Conservation (phyloP, 2,888 invertebrate genomes). For the Alloscopus bannaensis region DNA sequence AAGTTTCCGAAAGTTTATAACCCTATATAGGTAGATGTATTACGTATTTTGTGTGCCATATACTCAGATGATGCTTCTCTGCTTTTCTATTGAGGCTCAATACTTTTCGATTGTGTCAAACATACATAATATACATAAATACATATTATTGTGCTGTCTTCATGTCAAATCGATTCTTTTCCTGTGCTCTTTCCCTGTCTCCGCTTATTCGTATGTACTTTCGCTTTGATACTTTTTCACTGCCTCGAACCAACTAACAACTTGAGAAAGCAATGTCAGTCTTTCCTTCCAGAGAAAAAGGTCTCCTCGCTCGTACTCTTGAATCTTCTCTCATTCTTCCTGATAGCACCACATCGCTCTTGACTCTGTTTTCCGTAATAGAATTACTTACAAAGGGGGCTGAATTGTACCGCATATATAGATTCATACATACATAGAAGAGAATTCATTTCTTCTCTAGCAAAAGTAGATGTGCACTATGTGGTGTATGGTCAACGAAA, state of each 20-base stretch:
- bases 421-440: no score
- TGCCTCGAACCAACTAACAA: conserved; percentile 18
- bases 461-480: no score
- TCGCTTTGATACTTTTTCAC: conserved; percentile 31
- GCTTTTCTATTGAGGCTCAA: no score
- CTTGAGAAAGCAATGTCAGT: background rate
- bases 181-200: conserved; percentile 16
- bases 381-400: conserved; percentile 34
- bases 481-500: no score
- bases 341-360: conserved; percentile 4
- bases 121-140: background rate
- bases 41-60: no score
- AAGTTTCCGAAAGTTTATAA: no score
- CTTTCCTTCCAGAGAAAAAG: conserved; percentile 12
- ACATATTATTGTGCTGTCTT: conserved; percentile 8
- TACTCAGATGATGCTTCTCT: no score
- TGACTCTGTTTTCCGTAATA: conserved; percentile 34
- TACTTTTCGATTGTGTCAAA: background rate
- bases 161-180: conserved; percentile 60
- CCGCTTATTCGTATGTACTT: conserved; percentile 41
- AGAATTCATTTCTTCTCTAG: no score
- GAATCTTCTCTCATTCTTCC: background rate
- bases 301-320: conserved; percentile 14
- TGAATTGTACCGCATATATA: no score
- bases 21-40: no score